Conservation (phyloP, 2,797 vertebrate genomes). For the Anguilla obscura region DNA sequence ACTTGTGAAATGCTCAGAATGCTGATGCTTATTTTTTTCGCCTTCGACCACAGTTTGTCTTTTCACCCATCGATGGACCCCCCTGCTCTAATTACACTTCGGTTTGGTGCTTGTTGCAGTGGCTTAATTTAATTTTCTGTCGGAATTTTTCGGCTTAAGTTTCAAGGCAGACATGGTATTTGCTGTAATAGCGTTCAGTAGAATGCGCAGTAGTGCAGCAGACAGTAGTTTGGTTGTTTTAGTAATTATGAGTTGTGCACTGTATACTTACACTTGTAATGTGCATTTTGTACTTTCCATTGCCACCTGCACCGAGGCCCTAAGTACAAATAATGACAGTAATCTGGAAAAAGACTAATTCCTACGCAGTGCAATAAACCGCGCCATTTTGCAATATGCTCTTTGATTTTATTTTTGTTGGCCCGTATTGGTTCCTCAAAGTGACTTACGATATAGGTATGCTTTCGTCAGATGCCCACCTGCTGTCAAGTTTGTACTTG, state of each 20-base stretch:
- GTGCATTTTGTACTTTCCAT: not conserved
- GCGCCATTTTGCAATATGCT: not conserved
- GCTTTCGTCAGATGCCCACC: not conserved
- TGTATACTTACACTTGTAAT: not conserved
- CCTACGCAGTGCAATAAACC: not conserved
- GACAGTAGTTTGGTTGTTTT: not conserved
- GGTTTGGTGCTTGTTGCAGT: not conserved
- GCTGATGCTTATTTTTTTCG: not conserved
- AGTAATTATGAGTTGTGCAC: conserved; percentile 7
- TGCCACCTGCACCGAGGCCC: not conserved
- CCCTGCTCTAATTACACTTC: not conserved
- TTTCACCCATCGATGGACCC: not conserved
- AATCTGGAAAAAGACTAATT: not conserved
- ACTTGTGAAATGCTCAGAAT: not conserved
- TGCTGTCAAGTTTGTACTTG: not conserved
- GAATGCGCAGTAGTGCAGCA: not conserved
- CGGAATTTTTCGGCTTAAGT: not conserved
- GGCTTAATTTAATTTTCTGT: not conserved
- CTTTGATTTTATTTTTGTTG: not conserved
- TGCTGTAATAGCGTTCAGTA: not conserved
- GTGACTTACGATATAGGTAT: not conserved
- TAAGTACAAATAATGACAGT: not conserved
- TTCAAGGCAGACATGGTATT: not conserved
- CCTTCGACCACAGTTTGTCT: not conserved
- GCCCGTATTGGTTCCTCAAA: not conserved